Evolutionary conservation across 2,888 invertebrate genomes (phyloP).

Genomic region (Parnassius mnemosyne): DNA sequence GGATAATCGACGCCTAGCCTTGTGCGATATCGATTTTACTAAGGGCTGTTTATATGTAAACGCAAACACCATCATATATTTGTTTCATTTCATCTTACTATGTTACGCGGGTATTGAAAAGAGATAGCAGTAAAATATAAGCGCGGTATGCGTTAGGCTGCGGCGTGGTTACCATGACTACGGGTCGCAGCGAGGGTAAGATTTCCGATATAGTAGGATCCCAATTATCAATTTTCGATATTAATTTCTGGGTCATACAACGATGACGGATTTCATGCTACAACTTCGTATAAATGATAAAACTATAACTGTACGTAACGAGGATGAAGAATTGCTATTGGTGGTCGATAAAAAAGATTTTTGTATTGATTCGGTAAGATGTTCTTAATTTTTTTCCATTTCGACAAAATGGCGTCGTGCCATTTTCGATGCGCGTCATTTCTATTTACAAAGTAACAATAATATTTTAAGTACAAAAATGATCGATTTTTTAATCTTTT

Average conservation of each 20-base stretch:
- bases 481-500: no score
- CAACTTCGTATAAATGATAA: conserved; percentile 48
- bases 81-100: conserved; percentile 41
- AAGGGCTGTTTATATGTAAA: conserved; percentile 54
- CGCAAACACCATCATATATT: conserved; percentile 37
- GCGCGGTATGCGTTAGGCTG: conserved; percentile 35
- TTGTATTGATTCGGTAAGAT: conserved; percentile 58
- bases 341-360: conserved; percentile 39
- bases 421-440: neutral
- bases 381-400: conserved; percentile 2
- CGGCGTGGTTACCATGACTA: conserved; percentile 64
- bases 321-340: conserved; percentile 37
- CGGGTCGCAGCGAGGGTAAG: conserved; percentile 63
- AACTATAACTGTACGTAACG: conserved; percentile 41
- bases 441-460: no score
- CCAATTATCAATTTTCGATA: conserved; percentile 67
- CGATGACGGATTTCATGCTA: conserved; percentile 51
- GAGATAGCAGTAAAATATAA: conserved; percentile 36
- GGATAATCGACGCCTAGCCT: conserved; percentile 81
- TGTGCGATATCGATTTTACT: conserved; percentile 81
- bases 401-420: conserved; percentile 17
- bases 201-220: conserved; percentile 67
- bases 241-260: conserved; percentile 52
- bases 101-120: conserved; percentile 34
- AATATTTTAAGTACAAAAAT: no score